A percentile compares a stretch with the other conserved stretches of the same genome.
Conservation (phyloP, 2,113 vertebrate species). For the Tychaedon coryphoeus region DNA sequence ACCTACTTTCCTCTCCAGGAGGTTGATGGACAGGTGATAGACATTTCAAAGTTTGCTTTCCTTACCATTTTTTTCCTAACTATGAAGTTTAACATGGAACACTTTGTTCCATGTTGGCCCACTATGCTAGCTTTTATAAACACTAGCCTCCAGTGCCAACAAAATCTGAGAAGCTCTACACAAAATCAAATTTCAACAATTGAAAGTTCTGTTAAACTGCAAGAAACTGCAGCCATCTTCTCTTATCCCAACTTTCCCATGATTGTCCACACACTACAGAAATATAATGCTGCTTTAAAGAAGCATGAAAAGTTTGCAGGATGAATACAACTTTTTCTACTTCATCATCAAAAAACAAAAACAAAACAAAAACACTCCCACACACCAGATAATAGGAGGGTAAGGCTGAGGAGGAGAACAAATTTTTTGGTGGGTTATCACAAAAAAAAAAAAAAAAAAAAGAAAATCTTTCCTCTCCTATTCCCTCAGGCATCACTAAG, state of each 20-base stretch:
- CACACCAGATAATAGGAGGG: not conserved
- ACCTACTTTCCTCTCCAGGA: not conserved
- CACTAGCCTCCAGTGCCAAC: not conserved
- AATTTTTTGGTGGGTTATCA: constrained; percentile 12
- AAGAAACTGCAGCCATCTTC: not conserved
- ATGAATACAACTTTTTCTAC: not conserved
- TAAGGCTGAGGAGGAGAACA: not conserved
- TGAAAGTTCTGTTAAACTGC: not conserved
- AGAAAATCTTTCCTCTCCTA: not conserved
- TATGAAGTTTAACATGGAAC: not conserved
- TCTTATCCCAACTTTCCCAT: not conserved
- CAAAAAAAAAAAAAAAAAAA: not conserved
- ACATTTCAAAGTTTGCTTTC: not conserved
- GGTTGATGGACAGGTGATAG: not conserved
- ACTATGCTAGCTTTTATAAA: not conserved
- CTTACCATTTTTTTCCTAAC: not conserved
- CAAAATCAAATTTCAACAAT: not conserved
- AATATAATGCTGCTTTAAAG: not conserved
- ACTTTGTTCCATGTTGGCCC: not conserved
- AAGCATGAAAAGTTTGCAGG: constrained; percentile 18
- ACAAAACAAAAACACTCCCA: not conserved
- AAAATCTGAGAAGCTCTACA: not conserved
- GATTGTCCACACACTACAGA: not conserved
- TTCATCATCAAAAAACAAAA: not conserved
- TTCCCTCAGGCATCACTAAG: not conserved